These are phyloP conservation scores for Aramus guarauna DNA, from an alignment of 2,113 vertebrate genomes.

Conservation along the genomic window DNA sequence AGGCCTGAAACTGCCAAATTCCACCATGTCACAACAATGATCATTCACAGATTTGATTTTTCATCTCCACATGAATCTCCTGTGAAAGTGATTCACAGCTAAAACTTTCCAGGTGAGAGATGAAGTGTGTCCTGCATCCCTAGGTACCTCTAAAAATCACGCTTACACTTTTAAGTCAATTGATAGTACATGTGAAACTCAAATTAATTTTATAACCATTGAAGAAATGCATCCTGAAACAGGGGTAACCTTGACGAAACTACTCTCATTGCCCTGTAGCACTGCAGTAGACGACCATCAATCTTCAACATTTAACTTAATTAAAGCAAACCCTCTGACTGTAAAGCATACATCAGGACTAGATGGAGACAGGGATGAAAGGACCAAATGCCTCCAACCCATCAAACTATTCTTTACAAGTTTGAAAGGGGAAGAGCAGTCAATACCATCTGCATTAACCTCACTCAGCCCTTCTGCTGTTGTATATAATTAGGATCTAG, in stretches of 20 bases:
- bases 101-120: background rate
- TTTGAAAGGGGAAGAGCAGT: background rate
- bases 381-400: background rate
- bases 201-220: background rate
- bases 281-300: background rate
- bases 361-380: background rate
- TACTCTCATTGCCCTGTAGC: background rate
- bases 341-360: background rate
- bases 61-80: background rate
- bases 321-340: slow-evolving; percentile 3
- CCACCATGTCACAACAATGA: background rate
- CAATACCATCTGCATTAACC: background rate
- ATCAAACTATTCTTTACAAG: background rate
- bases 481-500: background rate
- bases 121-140: background rate
- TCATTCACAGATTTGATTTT: background rate
- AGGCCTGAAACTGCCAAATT: background rate
- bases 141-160: background rate
- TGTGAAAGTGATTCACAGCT: background rate
- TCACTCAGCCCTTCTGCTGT: background rate
- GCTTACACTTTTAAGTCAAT: background rate
- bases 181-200: background rate
- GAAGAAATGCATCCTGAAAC: background rate
- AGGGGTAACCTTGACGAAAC: background rate
- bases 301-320: background rate